These are phyloP conservation scores for Plebejus argus DNA, from an alignment of 2,888 invertebrate species.

Conservation along the genomic window DNA sequence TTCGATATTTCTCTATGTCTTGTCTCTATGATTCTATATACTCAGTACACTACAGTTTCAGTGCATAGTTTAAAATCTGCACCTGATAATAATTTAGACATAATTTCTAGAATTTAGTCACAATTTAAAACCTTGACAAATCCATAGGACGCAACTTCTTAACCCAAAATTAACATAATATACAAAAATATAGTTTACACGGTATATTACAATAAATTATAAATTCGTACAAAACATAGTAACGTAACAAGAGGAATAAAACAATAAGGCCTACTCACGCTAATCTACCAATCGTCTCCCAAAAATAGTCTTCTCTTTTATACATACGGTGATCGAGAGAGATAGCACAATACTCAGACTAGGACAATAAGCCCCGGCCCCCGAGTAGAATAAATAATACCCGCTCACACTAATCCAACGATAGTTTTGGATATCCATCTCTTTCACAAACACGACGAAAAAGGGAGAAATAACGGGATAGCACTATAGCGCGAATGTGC, in stretches of 20 bases:
- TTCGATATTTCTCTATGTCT: neutral
- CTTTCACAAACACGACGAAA: neutral
- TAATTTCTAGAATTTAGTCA: neutral
- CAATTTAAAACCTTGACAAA: neutral
- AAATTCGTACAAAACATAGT: constrained; percentile 21
- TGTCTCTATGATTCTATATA: neutral
- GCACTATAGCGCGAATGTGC: neutral
- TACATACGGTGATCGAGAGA: no score
- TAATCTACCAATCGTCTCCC: neutral
- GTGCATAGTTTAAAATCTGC: neutral
- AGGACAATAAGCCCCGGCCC: no score
- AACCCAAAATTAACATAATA: constrained; percentile 22
- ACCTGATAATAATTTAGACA: neutral
- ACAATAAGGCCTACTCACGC: neutral
- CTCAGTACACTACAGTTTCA: neutral
- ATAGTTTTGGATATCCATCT: neutral
- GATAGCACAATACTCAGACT: no score
- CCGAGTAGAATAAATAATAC: neutral
- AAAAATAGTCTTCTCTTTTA: neutral
- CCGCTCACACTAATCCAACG: neutral
- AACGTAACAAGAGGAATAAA: neutral
- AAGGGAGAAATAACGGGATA: neutral
- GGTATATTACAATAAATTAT: constrained; percentile 4
- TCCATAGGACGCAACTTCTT: constrained; percentile 31
- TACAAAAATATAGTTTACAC: constrained; percentile 27